Evolutionary conservation across 2,113 vertebrate species (phyloP).

Genomic region (Dipodomys spectabilis): DNA sequence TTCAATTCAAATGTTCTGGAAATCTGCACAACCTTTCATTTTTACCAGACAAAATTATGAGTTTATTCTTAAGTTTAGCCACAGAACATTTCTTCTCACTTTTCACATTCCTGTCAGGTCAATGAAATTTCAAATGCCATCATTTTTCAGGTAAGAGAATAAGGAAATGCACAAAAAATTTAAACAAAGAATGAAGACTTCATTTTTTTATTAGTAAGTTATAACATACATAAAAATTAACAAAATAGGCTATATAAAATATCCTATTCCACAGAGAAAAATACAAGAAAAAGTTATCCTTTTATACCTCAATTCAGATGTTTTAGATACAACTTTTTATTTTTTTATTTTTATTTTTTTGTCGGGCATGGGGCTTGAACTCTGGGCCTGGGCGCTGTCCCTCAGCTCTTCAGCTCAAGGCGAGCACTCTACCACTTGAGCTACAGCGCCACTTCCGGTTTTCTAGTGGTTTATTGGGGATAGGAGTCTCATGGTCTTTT

Average conservation of each 20-base stretch:
- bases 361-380: no score
- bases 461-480: no score
- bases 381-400: no score
- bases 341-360: no score
- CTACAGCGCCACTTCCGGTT: no score
- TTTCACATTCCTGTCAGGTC: slow-evolving; percentile 22
- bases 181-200: not conserved
- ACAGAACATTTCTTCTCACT: not conserved
- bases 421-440: no score
- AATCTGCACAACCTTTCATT: not conserved
- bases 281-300: not conserved
- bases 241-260: not conserved
- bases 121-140: slow-evolving; percentile 9
- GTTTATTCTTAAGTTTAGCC: not conserved
- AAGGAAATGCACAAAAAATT: not conserved
- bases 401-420: no score
- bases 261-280: not conserved
- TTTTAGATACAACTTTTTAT: not conserved
- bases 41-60: not conserved
- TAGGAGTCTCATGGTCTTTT: no score
- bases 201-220: not conserved
- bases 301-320: not conserved
- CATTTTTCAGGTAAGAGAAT: slow-evolving; percentile 17
- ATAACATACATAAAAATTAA: not conserved
- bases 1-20: slow-evolving; percentile 32